phyloP scores from a whole-genome alignment of 2,113 vertebrate species.

The Dasyurus viverrinus region DNA sequence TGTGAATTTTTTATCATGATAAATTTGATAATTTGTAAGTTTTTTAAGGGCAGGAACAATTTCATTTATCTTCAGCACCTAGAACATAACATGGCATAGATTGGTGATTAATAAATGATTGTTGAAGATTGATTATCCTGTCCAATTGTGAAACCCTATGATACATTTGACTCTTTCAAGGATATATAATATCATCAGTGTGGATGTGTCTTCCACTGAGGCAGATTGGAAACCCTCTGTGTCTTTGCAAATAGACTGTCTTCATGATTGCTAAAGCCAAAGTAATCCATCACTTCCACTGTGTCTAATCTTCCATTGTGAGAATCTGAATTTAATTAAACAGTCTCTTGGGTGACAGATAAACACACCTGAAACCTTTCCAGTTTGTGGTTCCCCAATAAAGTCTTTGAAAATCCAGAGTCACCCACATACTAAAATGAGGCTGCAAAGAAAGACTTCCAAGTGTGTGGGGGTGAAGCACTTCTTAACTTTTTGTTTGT shows the following conservation, averaged over 20 bases:
- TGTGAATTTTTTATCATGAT: not conserved
- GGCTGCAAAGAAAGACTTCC: not conserved
- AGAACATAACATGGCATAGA: not conserved
- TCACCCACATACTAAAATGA: not conserved
- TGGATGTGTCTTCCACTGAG: not conserved
- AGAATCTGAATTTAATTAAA: too few relatives aligned
- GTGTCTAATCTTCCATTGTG: too few relatives aligned
- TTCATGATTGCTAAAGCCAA: not conserved
- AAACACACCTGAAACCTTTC: not conserved
- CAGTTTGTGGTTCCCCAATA: not conserved
- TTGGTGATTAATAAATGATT: not conserved
- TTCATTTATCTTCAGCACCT: not conserved
- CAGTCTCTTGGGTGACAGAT: not conserved
- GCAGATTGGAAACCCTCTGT: not conserved
- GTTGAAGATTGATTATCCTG: not conserved
- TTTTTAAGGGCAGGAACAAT: too few relatives aligned
- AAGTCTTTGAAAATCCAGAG: not conserved
- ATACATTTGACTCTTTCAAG: not conserved
- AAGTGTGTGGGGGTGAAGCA: not conserved
- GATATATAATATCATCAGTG: not conserved
- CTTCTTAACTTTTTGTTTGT: not conserved
- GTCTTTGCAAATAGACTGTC: not conserved
- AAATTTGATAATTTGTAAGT: not conserved
- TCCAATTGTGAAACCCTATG: not conserved
- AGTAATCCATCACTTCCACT: not conserved